phyloP scores from a whole-genome alignment of 2,113 vertebrate genomes.

The Coturnix japonica region DNA sequence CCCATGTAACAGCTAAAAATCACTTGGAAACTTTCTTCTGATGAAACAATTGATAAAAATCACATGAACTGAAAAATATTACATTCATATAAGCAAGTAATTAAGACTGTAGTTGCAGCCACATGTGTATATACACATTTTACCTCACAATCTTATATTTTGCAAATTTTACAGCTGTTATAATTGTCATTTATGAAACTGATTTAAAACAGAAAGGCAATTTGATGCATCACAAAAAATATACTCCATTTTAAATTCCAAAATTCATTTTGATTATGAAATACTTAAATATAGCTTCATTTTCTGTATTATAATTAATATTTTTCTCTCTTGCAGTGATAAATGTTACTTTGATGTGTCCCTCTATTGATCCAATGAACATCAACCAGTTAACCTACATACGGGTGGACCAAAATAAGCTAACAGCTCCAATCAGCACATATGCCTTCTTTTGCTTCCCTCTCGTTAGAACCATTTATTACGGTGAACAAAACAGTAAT shows the following conservation, averaged over 20 bases:
- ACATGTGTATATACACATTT: neutral
- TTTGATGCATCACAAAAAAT: neutral
- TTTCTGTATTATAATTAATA: neutral
- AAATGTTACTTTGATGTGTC: slow-evolving; percentile 85
- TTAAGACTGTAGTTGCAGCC: neutral
- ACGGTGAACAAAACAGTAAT: slow-evolving; percentile 79
- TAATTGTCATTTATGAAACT: neutral
- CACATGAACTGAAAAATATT: neutral
- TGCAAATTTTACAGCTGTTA: neutral
- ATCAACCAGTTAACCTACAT: slow-evolving; percentile 83
- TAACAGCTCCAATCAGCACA: slow-evolving; percentile 77
- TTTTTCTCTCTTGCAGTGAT: slow-evolving; percentile 74
- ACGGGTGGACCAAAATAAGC: slow-evolving; percentile 83
- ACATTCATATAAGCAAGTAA: neutral
- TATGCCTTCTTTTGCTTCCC: slow-evolving; percentile 83
- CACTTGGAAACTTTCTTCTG: neutral
- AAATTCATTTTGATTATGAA: neutral
- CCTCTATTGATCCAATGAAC: slow-evolving; percentile 69
- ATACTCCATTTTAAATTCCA: neutral
- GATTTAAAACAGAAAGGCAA: neutral
- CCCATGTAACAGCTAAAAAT: neutral
- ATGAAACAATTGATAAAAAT: neutral
- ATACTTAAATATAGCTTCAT: neutral
- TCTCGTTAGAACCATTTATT: slow-evolving; percentile 81
- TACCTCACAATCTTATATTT: neutral